Percentiles rank a stretch among this genome's conserved stretches.
Evolutionary conservation across 2,113 vertebrate species (phyloP).

Genomic region (Neodon shergylaensis): DNA sequence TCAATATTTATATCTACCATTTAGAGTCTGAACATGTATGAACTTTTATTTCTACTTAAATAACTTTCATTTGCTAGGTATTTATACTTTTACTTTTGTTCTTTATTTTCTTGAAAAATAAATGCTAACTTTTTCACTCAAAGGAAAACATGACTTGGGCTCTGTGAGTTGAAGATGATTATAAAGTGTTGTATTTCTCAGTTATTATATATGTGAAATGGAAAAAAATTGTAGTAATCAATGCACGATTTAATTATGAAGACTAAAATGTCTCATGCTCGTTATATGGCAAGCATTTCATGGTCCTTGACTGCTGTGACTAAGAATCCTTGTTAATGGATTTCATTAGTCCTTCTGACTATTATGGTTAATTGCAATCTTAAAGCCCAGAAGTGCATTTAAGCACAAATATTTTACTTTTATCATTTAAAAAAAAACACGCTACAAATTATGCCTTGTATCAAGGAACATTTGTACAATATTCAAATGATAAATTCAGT

Average conservation of each 20-base stretch:
- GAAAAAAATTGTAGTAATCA: background rate
- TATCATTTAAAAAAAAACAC: conserved; percentile 62
- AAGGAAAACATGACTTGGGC: background rate
- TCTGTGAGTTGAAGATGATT: background rate
- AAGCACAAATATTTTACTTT: background rate
- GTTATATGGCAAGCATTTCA: background rate
- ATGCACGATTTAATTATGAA: background rate
- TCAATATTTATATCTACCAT: background rate
- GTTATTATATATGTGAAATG: conserved; percentile 31
- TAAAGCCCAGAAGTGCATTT: background rate
- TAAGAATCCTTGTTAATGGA: background rate
- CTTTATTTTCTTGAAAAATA: background rate
- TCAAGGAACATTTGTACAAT: conserved; percentile 24
- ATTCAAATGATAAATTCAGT: conserved; percentile 44
- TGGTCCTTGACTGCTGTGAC: background rate
- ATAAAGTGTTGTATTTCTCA: background rate
- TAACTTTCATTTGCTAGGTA: background rate
- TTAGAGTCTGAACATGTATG: background rate
- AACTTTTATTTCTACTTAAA: background rate
- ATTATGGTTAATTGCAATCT: background rate
- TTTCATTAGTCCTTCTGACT: background rate
- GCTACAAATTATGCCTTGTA: background rate
- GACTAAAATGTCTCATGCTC: background rate
- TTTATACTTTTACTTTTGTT: background rate
- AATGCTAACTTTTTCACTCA: background rate